Evolutionary conservation across 2,113 vertebrate species (phyloP), one percentile per base, ranked within the genome.

Genomic region (Polyodon spathula): DNA sequence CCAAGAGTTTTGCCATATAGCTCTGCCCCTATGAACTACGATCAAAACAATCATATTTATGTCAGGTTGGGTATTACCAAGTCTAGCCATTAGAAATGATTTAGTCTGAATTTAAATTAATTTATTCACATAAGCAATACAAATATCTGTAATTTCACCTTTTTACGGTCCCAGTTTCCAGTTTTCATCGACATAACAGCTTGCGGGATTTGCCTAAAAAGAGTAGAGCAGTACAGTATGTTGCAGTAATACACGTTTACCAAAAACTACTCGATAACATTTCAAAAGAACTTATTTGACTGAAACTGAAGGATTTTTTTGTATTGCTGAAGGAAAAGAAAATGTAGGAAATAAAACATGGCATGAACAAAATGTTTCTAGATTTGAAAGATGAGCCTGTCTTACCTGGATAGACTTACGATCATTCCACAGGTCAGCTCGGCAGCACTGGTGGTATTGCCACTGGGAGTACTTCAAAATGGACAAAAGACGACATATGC

Each of bases 111-210:
- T 37, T 10, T 54, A 6, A 54, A 51, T 41, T 7, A 48, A 54
- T 56, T 48, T n/a, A n/a, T n/a, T n/a, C n/a, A 61, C 37, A 40
- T 6, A 53, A 38, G 10, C 11, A 1, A 15, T 39, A 48, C 42
- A 4, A 14, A 43, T 64, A 51, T 11, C 40, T 59, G 12, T 37
- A 60, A 14, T 37, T 56, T 64, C 71, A 98, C 96, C 91, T 97
- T 97, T 81, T 99, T 99, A 42, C 96, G 90, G 64, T 98, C 96
- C 96, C 96, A 98, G n/a, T 84, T 95, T 56, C 94, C 95, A 5
- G 89, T 82, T 66, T 91, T 97, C 95, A 99, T 98, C 0, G 96
- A 98, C 64, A 94, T 93, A 0, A 81, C 75, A 0, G 94, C 96
- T 79, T 99, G 96, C 0, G 96, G 95, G 63, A 99, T 92, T 75